These are phyloP conservation scores for Caenorhabditis sp. DNA, from an alignment of 2,888 invertebrate species.

Conservation along the genomic window DNA sequence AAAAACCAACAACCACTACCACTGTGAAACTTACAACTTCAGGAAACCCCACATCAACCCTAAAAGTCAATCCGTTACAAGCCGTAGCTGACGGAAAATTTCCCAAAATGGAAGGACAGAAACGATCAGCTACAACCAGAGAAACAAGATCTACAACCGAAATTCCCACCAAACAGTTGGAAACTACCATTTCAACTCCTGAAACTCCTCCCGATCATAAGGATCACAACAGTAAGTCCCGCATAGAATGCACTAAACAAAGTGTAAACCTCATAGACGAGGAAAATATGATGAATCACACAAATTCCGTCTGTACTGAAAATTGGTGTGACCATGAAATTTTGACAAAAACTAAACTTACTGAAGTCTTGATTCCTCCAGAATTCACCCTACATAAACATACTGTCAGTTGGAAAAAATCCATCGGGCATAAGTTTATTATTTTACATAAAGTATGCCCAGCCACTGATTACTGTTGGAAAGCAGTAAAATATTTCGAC, in stretches of 20 bases:
- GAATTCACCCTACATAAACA: conserved; percentile 6
- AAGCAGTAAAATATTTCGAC: neutral
- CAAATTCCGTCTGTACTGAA: conserved; percentile 12
- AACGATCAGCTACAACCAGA: neutral
- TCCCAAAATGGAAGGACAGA: neutral
- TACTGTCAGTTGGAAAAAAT: conserved; percentile 6
- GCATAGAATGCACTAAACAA: conserved; percentile 1
- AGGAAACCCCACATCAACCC: too few species aligned
- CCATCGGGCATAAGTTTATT: neutral
- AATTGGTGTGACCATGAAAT: conserved; percentile 9
- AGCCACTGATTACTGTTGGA: neutral
- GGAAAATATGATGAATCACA: neutral
- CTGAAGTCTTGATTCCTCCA: conserved; percentile 2
- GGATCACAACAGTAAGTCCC: conserved; percentile 4
- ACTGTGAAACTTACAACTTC: too few species aligned
- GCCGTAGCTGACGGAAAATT: neutral
- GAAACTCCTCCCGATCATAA: neutral
- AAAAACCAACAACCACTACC: neutral
- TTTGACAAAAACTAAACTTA: neutral
- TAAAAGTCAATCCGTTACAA: neutral
- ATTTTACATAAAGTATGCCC: neutral
- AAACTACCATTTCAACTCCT: neutral
- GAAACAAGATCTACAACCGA: too few species aligned
- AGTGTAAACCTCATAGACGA: conserved; percentile 1
- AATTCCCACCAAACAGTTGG: too few species aligned